Conservation (phyloP, 2,113 vertebrate genomes). For the Muscicapa adusta region DNA sequence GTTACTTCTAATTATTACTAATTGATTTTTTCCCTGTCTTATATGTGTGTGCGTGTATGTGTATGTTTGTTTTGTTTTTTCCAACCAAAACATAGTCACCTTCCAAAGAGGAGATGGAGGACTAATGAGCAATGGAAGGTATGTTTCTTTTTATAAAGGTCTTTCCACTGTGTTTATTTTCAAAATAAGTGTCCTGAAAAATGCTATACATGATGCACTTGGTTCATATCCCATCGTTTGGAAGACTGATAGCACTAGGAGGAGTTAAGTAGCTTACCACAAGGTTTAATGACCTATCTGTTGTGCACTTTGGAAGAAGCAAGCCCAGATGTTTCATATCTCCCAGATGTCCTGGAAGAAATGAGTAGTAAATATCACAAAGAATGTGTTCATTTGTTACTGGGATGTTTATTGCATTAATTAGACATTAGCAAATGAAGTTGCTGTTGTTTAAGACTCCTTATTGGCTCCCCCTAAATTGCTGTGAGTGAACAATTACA, state of each 20-base stretch:
- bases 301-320: constrained; percentile 74
- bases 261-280: constrained; percentile 66
- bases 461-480: constrained; percentile 95
- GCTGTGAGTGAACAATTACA: constrained; percentile 94
- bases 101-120: constrained; percentile 98
- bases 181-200: constrained; percentile 44
- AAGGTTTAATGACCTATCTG: constrained; percentile 72
- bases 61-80: constrained; percentile 36
- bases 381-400: constrained; percentile 90
- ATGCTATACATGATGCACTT: background rate
- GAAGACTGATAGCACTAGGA: constrained; percentile 53
- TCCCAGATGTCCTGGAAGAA: constrained; percentile 80
- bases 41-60: constrained; percentile 18
- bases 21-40: constrained; percentile 57
- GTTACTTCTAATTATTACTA: constrained; percentile 65
- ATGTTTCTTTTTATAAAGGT: constrained; percentile 55
- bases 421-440: constrained; percentile 97
- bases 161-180: constrained; percentile 5
- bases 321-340: constrained; percentile 88
- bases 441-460: constrained; percentile 84
- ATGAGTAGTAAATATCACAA: constrained; percentile 78
- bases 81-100: constrained; percentile 79
- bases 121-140: constrained; percentile 99
- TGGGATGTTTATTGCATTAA: constrained; percentile 94
- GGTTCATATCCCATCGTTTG: constrained; percentile 33